Evolutionary conservation across 2,888 invertebrate species (phyloP), one percentile per base, ranked within the genome.

Genomic region (Pegoplata infirma): DNA sequence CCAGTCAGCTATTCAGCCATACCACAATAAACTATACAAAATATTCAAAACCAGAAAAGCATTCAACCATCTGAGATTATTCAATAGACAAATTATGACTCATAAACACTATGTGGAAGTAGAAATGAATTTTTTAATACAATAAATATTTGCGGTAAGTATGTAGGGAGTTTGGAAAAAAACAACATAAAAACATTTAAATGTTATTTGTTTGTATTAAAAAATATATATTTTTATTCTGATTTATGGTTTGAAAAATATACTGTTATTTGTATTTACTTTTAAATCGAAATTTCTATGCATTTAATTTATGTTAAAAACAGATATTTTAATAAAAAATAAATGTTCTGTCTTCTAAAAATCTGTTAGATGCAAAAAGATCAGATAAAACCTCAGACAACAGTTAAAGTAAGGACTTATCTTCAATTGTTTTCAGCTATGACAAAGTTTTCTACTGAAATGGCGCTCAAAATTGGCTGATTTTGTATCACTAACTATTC

Each of bases 11-110:
- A 61, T 61, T 47, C 28, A 16, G 49, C 40, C 36, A 40, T n/a
- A n/a, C n/a, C 36, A 40, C 10, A 1, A 28, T 8, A 10, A 40
- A 40, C 36, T 40, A 12, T 21, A 21, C 40, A 25, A 7, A 7
- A 16, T 12, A 44, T n/a, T 7, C 21, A 49, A n/a, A n/a, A 36
- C 49, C 17, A 47, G n/a, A 0, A 19, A 28, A 14, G 21, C 16
- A 21, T 23, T 55, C 36, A 51, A 2, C 12, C 44, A 55, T 21
- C 16, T n/a, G 17, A 55, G 28, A 72, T 64, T 66, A 53, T 66
- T 40, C 53, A 46, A 61, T 47, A 61, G 53, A 66, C 40, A 76
- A 67, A 67, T 67, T 76, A 67, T 76, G 69, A 61, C 36, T 72
- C 71, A 72, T 67, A 71, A 71, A 64, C 53, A 73, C 32, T 53